Evolutionary conservation across 2,113 vertebrate genomes (phyloP).

Genomic region (Trematocara variabile): DNA sequence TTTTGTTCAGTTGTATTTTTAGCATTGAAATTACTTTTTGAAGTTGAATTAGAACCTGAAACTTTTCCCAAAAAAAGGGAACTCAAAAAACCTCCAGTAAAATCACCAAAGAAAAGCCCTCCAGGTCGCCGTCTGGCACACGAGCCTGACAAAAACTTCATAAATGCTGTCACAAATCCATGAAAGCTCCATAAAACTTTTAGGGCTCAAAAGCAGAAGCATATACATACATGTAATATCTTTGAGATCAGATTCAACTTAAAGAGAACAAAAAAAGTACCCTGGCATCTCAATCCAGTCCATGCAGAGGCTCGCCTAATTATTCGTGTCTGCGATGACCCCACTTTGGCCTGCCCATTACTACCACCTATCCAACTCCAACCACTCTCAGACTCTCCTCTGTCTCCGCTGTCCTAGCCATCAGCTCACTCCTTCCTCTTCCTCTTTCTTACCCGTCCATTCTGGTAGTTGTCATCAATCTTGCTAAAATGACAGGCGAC

Average conservation of each 20-base stretch:
- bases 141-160: background rate
- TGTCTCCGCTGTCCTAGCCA: slow-evolving; percentile 42
- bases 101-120: background rate
- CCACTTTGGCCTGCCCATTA: background rate
- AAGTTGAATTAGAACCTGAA: background rate
- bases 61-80: background rate
- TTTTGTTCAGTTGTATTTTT: background rate
- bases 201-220: background rate
- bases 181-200: background rate
- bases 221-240: background rate
- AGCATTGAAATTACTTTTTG: background rate
- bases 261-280: background rate
- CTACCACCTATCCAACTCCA: background rate
- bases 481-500: slow-evolving; percentile 98
- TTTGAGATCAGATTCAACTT: background rate
- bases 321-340: background rate
- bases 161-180: background rate
- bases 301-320: background rate
- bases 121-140: background rate
- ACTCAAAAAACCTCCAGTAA: background rate
- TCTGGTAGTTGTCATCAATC: slow-evolving; percentile 94
- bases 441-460: slow-evolving; percentile 68
- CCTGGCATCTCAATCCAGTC: background rate
- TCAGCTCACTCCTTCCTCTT: slow-evolving; percentile 34
- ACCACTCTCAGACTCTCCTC: slow-evolving; percentile 1